phyloP scores from a whole-genome alignment of 2,888 invertebrate species.

The Nomada ruficornis region DNA sequence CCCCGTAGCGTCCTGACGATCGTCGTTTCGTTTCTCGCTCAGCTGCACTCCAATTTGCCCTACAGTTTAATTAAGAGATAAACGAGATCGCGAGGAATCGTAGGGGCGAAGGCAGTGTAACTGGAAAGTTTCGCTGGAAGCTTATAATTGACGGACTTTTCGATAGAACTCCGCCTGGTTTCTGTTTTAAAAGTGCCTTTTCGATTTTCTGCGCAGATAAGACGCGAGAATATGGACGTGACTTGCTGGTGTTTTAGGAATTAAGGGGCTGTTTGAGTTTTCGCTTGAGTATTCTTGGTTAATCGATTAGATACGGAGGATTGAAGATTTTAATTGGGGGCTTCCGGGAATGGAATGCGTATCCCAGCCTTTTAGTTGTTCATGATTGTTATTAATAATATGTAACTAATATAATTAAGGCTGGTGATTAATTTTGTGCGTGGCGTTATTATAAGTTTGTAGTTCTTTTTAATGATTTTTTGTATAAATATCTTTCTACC shows the following conservation, averaged over 20 bases:
- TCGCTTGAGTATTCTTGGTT: not conserved
- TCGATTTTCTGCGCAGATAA: not conserved
- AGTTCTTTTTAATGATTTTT: no score
- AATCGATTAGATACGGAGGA: not conserved
- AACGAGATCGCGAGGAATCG: constrained; percentile 12
- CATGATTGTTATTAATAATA: no score
- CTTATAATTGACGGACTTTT: not conserved
- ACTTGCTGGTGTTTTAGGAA: not conserved
- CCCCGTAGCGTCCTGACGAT: constrained; percentile 11
- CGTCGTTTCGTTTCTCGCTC: constrained; percentile 10
- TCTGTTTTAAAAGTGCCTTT: not conserved
- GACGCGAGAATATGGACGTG: not conserved
- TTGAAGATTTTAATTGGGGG: not conserved
- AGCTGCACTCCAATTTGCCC: not conserved
- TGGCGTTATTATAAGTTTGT: no score
- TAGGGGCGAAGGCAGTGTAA: not conserved
- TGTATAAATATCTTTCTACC: no score
- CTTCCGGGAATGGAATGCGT: not conserved
- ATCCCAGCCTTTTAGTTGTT: no score
- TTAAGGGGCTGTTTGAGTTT: not conserved
- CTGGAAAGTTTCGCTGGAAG: constrained; percentile 1
- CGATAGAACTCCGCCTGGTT: not conserved
- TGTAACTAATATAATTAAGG: no score
- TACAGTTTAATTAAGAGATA: constrained; percentile 27
- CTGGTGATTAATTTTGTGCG: no score